Conservation (phyloP, 2,797 vertebrate genomes). For the Calcarius lapponicus region DNA sequence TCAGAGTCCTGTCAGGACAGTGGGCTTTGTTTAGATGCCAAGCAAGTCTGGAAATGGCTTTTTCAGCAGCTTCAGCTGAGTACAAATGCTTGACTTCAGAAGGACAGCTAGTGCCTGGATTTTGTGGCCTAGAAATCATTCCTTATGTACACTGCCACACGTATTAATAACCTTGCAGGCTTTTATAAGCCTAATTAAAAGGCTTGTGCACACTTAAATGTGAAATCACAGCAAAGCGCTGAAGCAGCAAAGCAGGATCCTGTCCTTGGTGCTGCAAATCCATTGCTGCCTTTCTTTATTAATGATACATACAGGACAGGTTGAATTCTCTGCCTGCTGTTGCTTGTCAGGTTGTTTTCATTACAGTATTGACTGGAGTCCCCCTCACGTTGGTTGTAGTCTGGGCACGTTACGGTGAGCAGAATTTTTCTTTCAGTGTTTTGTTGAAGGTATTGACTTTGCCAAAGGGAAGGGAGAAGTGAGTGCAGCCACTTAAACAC, state of each 20-base stretch:
- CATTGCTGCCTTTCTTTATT: neutral
- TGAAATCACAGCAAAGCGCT: neutral
- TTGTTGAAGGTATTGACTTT: conserved; percentile 32
- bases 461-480: conserved; percentile 14
- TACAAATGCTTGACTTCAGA: neutral
- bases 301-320: neutral
- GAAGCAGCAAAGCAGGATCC: neutral
- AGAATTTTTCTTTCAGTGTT: neutral
- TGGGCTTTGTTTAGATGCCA: conserved; percentile 21
- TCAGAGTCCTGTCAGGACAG: conserved; percentile 2
- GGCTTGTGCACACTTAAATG: neutral
- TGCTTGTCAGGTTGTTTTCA: neutral
- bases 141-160: neutral
- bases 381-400: neutral
- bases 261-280: neutral
- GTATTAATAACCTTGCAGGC: neutral
- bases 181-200: conserved; percentile 1
- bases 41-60: conserved; percentile 1
- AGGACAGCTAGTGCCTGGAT: neutral
- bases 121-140: neutral
- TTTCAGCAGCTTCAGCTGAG: conserved; percentile 9
- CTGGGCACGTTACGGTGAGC: neutral
- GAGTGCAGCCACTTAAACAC: neutral
- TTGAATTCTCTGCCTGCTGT: neutral
- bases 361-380: neutral